phyloP scores from a whole-genome alignment of 2,113 vertebrate genomes.

The Salvelinus alpinus region DNA sequence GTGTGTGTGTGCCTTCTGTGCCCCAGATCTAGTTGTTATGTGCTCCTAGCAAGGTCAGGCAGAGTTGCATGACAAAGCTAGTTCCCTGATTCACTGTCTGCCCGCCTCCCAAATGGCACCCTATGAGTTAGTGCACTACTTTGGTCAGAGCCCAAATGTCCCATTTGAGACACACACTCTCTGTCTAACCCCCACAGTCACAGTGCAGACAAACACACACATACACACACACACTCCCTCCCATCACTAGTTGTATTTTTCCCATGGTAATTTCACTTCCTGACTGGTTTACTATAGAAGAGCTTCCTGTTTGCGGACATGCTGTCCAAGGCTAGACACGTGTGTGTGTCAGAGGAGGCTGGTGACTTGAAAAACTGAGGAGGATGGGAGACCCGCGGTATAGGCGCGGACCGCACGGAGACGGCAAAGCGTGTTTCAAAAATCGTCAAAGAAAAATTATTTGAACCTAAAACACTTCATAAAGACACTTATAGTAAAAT shows the following conservation, averaged over 20 bases:
- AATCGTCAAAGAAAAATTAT: too few relatives aligned
- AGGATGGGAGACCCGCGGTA: too few relatives aligned
- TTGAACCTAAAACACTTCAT: too few relatives aligned
- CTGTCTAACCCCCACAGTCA: neutral
- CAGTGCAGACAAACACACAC: neutral
- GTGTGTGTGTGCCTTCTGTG: constrained; percentile 26
- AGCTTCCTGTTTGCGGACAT: constrained; percentile 6
- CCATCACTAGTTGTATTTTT: constrained; percentile 11
- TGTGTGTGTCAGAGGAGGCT: constrained; percentile 1
- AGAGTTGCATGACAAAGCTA: constrained; percentile 38
- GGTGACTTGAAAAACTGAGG: too few relatives aligned
- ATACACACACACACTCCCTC: neutral
- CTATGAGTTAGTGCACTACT: neutral
- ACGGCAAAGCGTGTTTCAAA: too few relatives aligned
- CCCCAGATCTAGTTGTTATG: constrained; percentile 25
- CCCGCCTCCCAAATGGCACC: neutral
- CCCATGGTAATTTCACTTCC: constrained; percentile 37
- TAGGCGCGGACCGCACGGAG: too few relatives aligned
- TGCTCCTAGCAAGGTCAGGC: constrained; percentile 34
- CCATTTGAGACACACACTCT: neutral
- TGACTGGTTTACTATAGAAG: constrained; percentile 21
- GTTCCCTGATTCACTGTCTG: constrained; percentile 8
- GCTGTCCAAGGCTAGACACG: neutral
- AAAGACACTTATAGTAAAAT: too few relatives aligned
- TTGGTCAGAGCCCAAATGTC: too few relatives aligned